Conservation (phyloP, 2,113 vertebrate genomes). For the Microcebus jonahi region DNA sequence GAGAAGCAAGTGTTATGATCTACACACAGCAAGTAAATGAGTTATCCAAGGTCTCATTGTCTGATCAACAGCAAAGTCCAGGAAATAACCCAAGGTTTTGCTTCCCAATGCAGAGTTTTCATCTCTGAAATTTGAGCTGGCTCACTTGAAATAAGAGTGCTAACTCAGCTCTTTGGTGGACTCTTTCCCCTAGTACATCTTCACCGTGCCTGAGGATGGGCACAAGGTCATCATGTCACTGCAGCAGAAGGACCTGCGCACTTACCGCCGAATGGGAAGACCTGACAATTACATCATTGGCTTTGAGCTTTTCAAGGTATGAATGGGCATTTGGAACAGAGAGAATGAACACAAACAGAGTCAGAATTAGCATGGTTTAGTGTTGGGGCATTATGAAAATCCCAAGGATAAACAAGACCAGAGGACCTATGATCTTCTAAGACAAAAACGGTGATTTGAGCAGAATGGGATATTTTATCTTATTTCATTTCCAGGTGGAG, state of each 20-base stretch:
- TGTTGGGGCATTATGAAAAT: neutral
- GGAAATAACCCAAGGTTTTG: neutral
- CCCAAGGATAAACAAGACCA: neutral
- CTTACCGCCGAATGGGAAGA: slow-evolving; percentile 87
- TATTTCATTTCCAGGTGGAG: slow-evolving; percentile 89
- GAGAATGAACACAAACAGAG: neutral
- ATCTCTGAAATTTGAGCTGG: neutral
- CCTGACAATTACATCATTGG: slow-evolving; percentile 92
- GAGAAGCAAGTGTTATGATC: neutral
- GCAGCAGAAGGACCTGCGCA: slow-evolving; percentile 93
- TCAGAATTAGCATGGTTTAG: neutral
- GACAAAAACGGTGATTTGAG: neutral
- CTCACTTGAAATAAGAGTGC: neutral
- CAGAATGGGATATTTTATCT: neutral
- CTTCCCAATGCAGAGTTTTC: neutral
- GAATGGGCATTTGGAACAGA: neutral
- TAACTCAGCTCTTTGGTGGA: slow-evolving; percentile 40
- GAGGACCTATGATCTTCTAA: neutral
- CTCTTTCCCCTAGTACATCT: slow-evolving; percentile 88
- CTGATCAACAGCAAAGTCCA: neutral
- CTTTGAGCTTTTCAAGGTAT: slow-evolving; percentile 93
- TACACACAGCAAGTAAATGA: neutral
- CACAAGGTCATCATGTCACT: slow-evolving; percentile 93
- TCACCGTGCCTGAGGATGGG: slow-evolving; percentile 91
- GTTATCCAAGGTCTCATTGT: neutral